Conservation (phyloP, 1,140 invertebrate species). For the Gerris buenoi region DNA sequence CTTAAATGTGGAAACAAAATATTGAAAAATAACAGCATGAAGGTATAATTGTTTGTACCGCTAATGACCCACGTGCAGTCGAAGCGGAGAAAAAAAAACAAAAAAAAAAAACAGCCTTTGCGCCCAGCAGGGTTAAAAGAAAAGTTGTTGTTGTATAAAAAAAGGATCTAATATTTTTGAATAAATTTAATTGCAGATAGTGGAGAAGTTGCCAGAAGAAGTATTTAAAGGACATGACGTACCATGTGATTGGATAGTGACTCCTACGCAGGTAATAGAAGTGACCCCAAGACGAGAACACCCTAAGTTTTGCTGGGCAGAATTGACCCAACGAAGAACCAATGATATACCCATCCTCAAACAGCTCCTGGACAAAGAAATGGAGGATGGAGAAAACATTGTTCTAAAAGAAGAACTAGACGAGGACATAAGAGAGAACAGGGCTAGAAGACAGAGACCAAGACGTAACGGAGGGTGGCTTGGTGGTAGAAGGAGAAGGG, state of each 20-base stretch:
- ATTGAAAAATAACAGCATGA: too few relatives aligned
- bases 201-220: constrained; percentile 50
- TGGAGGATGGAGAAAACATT: constrained; percentile 4
- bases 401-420: constrained; percentile 6
- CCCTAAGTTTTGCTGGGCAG: constrained; percentile 57
- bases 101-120: too few relatives aligned
- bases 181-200: constrained; percentile 45
- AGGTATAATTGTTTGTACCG: too few relatives aligned
- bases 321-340: constrained; percentile 52
- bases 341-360: constrained; percentile 51
- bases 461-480: not conserved
- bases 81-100: too few relatives aligned
- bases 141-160: too few relatives aligned
- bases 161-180: too few relatives aligned
- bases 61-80: too few relatives aligned
- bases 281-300: constrained; percentile 39
- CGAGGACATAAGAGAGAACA: not conserved
- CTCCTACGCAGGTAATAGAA: constrained; percentile 54
- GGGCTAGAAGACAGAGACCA: not conserved
- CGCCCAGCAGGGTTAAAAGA: too few relatives aligned
- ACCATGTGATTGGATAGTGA: constrained; percentile 68
- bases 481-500: not conserved
- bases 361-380: constrained; percentile 43
- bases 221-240: constrained; percentile 64
- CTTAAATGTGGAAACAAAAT: too few relatives aligned